These are phyloP conservation scores for Agriopis marginaria DNA, from an alignment of 2,888 invertebrate genomes.

Conservation along the genomic window DNA sequence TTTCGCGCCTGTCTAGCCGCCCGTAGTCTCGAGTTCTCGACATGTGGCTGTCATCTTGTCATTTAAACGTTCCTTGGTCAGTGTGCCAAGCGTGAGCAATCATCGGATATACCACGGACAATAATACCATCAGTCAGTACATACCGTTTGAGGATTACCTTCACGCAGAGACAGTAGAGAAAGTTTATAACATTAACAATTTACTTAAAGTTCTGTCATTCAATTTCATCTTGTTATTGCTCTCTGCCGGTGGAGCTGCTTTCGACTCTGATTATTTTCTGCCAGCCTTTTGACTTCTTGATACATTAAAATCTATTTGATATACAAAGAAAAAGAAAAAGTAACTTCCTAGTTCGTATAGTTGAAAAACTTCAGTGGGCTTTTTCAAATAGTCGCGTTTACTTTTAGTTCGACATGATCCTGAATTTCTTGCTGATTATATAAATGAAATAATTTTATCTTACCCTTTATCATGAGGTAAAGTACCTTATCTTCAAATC, in stretches of 20 bases:
- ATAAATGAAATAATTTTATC: too few species aligned
- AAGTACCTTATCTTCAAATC: neutral
- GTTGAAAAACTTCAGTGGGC: too few species aligned
- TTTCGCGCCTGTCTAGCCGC: conserved; percentile 44
- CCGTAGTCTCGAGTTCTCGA: conserved; percentile 54
- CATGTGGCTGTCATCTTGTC: conserved; percentile 63
- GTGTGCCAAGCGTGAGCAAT: conserved; percentile 71
- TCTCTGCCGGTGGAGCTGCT: too few species aligned
- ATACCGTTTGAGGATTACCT: conserved; percentile 48
- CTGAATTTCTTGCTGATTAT: too few species aligned
- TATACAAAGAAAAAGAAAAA: too few species aligned
- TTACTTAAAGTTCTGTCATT: neutral
- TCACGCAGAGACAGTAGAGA: conserved; percentile 35
- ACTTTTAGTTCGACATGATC: too few species aligned
- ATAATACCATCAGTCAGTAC: conserved; percentile 44
- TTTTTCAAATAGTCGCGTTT: too few species aligned
- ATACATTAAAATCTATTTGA: too few species aligned
- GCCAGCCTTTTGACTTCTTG: too few species aligned
- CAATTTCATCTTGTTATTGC: neutral
- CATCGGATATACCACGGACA: conserved; percentile 56
- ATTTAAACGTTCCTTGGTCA: conserved; percentile 65
- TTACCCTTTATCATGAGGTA: too few species aligned
- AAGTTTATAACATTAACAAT: conserved; percentile 15
- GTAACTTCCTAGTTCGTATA: too few species aligned
- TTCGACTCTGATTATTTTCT: too few species aligned